These are phyloP conservation scores for Leucophora obtusa DNA, from an alignment of 2,888 invertebrate species.

Conservation along the genomic window DNA sequence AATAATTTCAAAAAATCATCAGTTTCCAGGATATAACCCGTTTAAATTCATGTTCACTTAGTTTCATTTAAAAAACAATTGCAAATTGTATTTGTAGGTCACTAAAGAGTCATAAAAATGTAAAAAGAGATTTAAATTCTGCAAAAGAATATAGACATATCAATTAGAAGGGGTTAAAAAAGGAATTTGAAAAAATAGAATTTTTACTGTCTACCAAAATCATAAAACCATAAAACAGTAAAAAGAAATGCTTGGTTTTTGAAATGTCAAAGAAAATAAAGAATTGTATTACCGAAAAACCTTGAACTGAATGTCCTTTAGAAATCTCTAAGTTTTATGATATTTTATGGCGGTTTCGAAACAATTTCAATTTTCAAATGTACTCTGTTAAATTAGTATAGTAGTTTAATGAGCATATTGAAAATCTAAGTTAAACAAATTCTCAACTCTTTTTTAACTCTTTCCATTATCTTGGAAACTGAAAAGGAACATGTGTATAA, in stretches of 20 bases:
- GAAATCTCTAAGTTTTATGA: neutral
- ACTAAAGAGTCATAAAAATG: constrained; percentile 46
- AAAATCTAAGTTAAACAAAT: neutral
- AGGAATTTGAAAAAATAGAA: neutral
- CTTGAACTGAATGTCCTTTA: constrained; percentile 23
- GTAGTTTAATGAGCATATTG: neutral
- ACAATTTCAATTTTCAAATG: constrained; percentile 1
- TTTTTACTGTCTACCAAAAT: constrained; percentile 36
- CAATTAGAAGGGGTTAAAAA: constrained; percentile 61
- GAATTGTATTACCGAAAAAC: neutral
- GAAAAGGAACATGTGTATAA: constrained; percentile 16
- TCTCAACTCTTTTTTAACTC: constrained; percentile 5
- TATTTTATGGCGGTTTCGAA: constrained; percentile 26
- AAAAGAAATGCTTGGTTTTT: constrained; percentile 9
- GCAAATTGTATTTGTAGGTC: constrained; percentile 68
- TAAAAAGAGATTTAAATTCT: neutral
- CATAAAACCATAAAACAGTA: constrained; percentile 64
- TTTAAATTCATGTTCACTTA: constrained; percentile 51
- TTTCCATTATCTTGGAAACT: constrained; percentile 12
- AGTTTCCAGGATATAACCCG: constrained; percentile 59
- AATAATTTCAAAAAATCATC: constrained; percentile 45
- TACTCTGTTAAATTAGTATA: constrained; percentile 32
- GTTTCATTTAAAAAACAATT: constrained; percentile 65
- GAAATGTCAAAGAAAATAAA: constrained; percentile 4
- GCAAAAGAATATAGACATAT: constrained; percentile 13